Percentiles rank a stretch among this genome's conserved stretches.
phyloP scores from a whole-genome alignment of 2,113 vertebrate genomes.

The Fulmarus glacialis region DNA sequence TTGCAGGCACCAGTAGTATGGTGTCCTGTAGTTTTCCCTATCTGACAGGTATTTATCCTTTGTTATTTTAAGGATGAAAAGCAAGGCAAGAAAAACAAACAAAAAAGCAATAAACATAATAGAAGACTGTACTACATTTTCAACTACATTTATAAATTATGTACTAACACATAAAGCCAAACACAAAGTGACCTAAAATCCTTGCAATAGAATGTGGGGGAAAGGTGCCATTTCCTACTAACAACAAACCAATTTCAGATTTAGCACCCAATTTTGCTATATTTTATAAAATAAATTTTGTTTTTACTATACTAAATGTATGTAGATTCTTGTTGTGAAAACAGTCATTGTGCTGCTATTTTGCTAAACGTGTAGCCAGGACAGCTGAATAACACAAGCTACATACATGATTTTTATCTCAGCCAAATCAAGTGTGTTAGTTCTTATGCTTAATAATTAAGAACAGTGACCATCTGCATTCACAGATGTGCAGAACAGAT shows the following conservation, averaged over 20 bases:
- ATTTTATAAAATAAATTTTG: neutral
- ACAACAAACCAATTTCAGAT: neutral
- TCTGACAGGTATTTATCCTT: neutral
- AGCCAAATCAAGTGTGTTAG: neutral
- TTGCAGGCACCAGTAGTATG: neutral
- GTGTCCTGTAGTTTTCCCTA: neutral
- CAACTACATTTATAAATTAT: neutral
- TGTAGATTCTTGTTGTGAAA: neutral
- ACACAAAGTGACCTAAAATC: neutral
- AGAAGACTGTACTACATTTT: neutral
- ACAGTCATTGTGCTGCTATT: neutral
- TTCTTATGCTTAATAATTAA: neutral
- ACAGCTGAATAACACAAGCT: neutral
- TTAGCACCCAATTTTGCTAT: neutral
- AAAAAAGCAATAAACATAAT: neutral
- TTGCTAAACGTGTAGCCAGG: neutral
- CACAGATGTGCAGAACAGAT: slow-evolving; percentile 23
- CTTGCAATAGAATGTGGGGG: neutral
- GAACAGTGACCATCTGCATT: slow-evolving; percentile 30
- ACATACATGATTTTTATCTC: neutral
- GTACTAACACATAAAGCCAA: neutral
- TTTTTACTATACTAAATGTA: neutral
- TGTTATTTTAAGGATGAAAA: neutral
- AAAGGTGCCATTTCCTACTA: neutral
- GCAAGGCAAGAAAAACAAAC: neutral